Base-by-base conservation (phyloP, 2,888 invertebrate species). In the Cabera pusaria region DNA sequence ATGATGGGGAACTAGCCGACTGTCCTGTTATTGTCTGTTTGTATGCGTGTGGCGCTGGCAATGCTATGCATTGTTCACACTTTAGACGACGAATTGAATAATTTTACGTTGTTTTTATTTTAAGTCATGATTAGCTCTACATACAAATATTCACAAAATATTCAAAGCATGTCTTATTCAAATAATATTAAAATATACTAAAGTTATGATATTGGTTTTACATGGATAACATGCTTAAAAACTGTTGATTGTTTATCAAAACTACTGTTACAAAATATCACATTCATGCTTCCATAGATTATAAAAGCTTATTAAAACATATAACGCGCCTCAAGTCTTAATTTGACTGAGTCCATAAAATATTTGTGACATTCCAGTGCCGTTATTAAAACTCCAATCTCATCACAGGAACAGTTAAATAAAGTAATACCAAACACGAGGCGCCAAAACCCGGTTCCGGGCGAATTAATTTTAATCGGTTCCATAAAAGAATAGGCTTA, bases 1-100 rank as follows among this genome's bases (percentile, higher is more conserved):
- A 80, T 78, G 73, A 78, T 72, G 76, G 72, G 72, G 74, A 80
- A 82, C 81, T 72, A 60, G 62, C 74, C 73, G 79, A 82, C 81
- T 72, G 61, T 63, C 74, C 73, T 72, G 57, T 60, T 55, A 55
- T 56, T 50, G 47, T 50, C 58, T 59, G 56, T 74, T 68, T 63
- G 69, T 72, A 75, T 72, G 67, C 75, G 55, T 54, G 43, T 62
- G 67, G 47, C 62, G 57, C 51, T 53, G 43, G n/a, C n/a, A n/a
- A n/a, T n/a, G n/a, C n/a, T n/a, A n/a, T n/a, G n/a, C n/a, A n/a
- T n/a, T 56, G 59, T 60, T 44, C 52, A 48, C 52, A 64, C 64
- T 63, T 56, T 56, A 47, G 41, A 35, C 43, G 45, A 45, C 51
- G 46, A 49, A 58, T 48, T 40, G 58, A 64, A 72, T 59, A 54